A percentile compares a stretch with the other conserved stretches of the same genome.
Evolutionary conservation across 2,888 invertebrate genomes (phyloP).

Genomic region (Philaethria dido): DNA sequence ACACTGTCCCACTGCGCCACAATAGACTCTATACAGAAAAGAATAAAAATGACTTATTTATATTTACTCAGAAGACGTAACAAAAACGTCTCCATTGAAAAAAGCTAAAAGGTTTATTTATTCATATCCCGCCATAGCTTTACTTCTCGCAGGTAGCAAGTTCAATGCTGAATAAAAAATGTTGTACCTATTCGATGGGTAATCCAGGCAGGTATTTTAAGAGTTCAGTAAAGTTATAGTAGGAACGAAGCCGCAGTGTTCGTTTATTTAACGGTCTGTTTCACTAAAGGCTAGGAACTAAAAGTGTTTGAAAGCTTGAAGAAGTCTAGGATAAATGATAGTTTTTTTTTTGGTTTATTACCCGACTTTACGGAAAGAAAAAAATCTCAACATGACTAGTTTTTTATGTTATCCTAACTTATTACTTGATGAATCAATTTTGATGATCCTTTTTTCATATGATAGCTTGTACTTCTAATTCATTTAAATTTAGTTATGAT

Average conservation of each 20-base stretch:
- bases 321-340: background rate
- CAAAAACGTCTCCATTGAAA: background rate
- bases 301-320: conserved; percentile 8
- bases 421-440: too few species aligned
- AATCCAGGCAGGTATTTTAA: conserved; percentile 20
- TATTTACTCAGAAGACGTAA: background rate
- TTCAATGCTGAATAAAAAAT: conserved; percentile 20
- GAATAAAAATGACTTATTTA: background rate
- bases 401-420: too few species aligned
- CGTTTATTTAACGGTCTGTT: conserved; percentile 8
- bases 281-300: conserved; percentile 4
- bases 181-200: conserved; percentile 13
- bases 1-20: too few species aligned
- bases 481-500: too few species aligned
- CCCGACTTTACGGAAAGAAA: too few species aligned
- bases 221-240: conserved; percentile 21
- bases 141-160: background rate
- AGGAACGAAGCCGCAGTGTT: conserved; percentile 4
- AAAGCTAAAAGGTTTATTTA: conserved; percentile 9
- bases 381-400: too few species aligned
- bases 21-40: too few species aligned
- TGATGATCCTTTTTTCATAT: too few species aligned
- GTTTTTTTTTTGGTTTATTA: too few species aligned
- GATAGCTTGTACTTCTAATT: too few species aligned
- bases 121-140: conserved; percentile 5